Percentiles rank a stretch among this genome's conserved stretches.
phyloP scores from a whole-genome alignment of 1,140 invertebrate genomes.

The Chironomus tepperi region DNA sequence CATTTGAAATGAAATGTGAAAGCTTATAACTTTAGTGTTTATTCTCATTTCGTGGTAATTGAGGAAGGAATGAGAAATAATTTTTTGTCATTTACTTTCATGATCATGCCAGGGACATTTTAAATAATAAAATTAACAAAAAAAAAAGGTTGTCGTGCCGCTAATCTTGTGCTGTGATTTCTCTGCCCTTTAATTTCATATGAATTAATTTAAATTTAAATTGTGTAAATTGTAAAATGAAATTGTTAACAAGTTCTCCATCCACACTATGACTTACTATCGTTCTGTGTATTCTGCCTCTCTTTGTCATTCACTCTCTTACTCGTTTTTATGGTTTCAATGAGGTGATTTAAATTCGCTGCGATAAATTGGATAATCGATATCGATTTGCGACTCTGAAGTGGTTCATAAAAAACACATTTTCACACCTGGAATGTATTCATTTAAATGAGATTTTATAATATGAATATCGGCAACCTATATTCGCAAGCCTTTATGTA shows the following conservation, averaged over 20 bases:
- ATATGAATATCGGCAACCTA: too few species aligned
- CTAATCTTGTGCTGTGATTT: neutral
- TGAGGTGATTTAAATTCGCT: conserved; percentile 19
- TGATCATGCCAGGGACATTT: neutral
- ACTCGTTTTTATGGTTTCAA: conserved; percentile 16
- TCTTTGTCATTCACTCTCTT: neutral
- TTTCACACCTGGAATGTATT: conserved; percentile 18
- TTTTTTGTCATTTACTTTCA: neutral
- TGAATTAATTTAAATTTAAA: neutral
- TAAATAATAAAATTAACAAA: neutral
- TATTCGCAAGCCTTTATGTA: too few species aligned
- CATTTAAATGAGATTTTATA: neutral
- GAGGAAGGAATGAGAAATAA: neutral
- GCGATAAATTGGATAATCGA: conserved; percentile 19
- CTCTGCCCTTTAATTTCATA: neutral
- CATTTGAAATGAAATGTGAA: conserved; percentile 7
- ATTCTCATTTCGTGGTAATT: too few species aligned
- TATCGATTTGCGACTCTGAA: conserved; percentile 19
- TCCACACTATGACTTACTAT: neutral
- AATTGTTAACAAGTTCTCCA: conserved; percentile 4
- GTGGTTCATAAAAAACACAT: conserved; percentile 2
- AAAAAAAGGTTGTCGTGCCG: neutral
- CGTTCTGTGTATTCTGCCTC: neutral
- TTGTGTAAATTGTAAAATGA: neutral
- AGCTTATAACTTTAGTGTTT: neutral